phyloP scores from a whole-genome alignment of 2,888 invertebrate species.

The Drosophila falleni region DNA sequence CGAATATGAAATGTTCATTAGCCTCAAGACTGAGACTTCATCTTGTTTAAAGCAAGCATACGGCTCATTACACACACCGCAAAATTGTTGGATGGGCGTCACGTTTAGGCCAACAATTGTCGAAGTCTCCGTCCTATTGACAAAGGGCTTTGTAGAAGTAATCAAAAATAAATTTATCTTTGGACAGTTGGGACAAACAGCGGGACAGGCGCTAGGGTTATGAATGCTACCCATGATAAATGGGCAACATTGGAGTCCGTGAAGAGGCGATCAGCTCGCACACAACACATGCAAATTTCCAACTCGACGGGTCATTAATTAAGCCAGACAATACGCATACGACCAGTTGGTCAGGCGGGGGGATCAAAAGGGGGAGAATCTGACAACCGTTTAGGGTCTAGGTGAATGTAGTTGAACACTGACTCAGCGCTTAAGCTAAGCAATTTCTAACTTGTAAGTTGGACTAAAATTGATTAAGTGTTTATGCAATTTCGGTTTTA shows the following conservation, averaged over 20 bases:
- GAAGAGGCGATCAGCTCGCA: conserved; percentile 52
- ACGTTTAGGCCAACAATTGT: conserved; percentile 56
- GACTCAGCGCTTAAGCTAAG: conserved; percentile 11
- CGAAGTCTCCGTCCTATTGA: conserved; percentile 42
- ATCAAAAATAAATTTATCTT: conserved; percentile 70
- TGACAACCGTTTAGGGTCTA: conserved; percentile 17
- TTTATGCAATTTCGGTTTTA: conserved; percentile 71
- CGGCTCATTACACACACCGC: conserved; percentile 69
- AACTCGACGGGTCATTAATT: conserved; percentile 71
- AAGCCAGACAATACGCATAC: conserved; percentile 56
- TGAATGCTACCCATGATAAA: conserved; percentile 60
- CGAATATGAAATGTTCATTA: conserved; percentile 59
- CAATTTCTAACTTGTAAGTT: conserved; percentile 43
- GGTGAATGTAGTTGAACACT: conserved; percentile 16
- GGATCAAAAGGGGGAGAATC: conserved; percentile 13
- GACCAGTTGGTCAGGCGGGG: conserved; percentile 6
- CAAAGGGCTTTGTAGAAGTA: conserved; percentile 61
- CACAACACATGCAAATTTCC: conserved; percentile 62
- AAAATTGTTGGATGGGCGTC: conserved; percentile 62
- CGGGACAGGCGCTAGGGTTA: conserved; percentile 37
- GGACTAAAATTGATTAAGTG: conserved; percentile 67
- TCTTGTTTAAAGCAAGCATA: conserved; percentile 50
- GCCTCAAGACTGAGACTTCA: conserved; percentile 20
- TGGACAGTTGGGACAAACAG: conserved; percentile 44
- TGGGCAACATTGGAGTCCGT: conserved; percentile 52